Percentiles rank a stretch among this genome's conserved stretches.
Conservation (phyloP, 2,888 invertebrate species). For the Leptopilina drosophilae region DNA sequence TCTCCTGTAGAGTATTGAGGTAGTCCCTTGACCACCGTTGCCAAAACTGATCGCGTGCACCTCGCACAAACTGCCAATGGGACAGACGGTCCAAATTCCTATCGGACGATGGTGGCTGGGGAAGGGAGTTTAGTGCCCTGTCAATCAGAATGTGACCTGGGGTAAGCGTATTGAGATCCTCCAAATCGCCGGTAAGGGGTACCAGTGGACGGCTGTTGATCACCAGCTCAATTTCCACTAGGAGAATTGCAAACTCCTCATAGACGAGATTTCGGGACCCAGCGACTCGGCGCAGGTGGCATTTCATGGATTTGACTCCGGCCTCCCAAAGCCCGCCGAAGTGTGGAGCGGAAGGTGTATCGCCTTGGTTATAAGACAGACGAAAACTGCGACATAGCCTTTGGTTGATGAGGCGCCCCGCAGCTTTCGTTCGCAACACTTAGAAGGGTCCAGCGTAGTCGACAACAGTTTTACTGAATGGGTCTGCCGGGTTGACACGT, state of each 20-base stretch:
- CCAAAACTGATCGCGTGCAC: too few relatives aligned
- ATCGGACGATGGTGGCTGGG: constrained; percentile 18
- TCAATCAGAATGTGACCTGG: constrained; percentile 41
- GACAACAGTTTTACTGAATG: constrained; percentile 35
- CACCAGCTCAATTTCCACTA: constrained; percentile 31
- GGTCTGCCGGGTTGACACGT: constrained; percentile 25
- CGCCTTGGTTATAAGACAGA: constrained; percentile 24
- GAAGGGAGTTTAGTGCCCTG: constrained; percentile 21
- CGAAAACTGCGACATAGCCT: constrained; percentile 38
- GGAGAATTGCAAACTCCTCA: constrained; percentile 4
- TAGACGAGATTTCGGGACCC: not conserved
- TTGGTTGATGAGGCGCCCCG: constrained; percentile 43
- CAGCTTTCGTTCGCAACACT: constrained; percentile 39
- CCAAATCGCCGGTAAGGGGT: constrained; percentile 19
- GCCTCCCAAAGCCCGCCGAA: constrained; percentile 41
- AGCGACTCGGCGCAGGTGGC: not conserved
- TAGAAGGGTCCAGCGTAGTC: constrained; percentile 49
- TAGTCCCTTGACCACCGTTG: constrained; percentile 46
- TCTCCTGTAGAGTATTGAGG: constrained; percentile 41
- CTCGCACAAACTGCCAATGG: constrained; percentile 13
- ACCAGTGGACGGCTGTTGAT: constrained; percentile 6
- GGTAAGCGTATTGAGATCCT: not conserved
- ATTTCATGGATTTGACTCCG: constrained; percentile 14
- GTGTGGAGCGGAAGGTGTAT: constrained; percentile 32
- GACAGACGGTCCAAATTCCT: constrained; percentile 34